phyloP scores from a whole-genome alignment of 2,888 invertebrate genomes.

The Liodrosophila aerea region DNA sequence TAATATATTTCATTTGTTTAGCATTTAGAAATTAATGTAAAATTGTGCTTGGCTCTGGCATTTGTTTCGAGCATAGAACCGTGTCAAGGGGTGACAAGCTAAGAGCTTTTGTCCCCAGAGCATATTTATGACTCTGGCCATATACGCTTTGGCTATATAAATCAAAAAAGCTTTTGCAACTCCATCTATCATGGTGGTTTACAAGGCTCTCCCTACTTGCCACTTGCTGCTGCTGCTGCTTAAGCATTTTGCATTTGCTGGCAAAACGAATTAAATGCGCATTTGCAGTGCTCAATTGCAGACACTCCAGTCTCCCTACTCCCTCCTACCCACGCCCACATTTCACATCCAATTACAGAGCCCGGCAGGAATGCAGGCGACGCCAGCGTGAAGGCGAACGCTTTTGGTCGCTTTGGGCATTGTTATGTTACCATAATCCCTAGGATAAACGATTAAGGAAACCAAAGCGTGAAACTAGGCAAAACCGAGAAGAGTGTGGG shows the following conservation, averaged over 20 bases:
- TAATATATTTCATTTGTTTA: too few species aligned
- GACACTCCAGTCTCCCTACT: constrained; percentile 37
- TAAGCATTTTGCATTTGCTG: constrained; percentile 31
- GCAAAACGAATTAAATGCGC: constrained; percentile 72
- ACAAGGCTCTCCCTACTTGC: neutral
- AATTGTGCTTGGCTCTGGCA: neutral
- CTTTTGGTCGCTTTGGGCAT: constrained; percentile 65
- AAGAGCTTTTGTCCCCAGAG: constrained; percentile 33
- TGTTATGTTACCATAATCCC: constrained; percentile 72
- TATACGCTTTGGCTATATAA: constrained; percentile 63
- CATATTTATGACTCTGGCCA: constrained; percentile 60
- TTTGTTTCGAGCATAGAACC: constrained; percentile 1
- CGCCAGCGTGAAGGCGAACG: constrained; percentile 20
- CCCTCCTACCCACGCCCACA: neutral
- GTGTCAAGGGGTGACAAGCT: constrained; percentile 45
- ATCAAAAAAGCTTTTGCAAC: constrained; percentile 74
- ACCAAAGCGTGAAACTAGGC: constrained; percentile 67
- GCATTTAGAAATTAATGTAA: too few species aligned
- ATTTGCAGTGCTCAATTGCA: constrained; percentile 64
- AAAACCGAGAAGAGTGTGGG: constrained; percentile 23
- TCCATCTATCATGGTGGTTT: constrained; percentile 71
- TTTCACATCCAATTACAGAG: constrained; percentile 67
- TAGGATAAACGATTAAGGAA: constrained; percentile 72
- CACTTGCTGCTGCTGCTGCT: constrained; percentile 15
- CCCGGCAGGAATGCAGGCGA: constrained; percentile 55